Percentiles rank a stretch among this genome's conserved stretches.
phyloP scores from a whole-genome alignment of 2,888 invertebrate species.

The Dynastes grantii region DNA sequence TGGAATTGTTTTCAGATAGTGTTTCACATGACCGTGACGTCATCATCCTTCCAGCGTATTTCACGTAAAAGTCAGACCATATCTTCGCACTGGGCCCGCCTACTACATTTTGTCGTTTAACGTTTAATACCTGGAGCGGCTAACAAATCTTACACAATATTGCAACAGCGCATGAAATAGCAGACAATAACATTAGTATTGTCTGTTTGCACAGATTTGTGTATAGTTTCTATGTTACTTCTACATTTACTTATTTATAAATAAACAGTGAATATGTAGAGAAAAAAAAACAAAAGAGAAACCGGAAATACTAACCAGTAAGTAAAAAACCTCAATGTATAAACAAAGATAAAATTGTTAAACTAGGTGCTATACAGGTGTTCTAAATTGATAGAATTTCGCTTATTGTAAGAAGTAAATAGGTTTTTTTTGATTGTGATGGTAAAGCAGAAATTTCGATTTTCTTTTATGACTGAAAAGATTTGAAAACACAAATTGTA shows the following conservation, averaged over 20 bases:
- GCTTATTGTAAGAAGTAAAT: too few species aligned
- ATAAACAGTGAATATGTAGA: too few species aligned
- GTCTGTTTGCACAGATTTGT: slow-evolving; percentile 34
- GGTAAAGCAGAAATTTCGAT: too few species aligned
- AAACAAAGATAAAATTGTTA: neutral
- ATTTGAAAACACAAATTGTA: too few species aligned
- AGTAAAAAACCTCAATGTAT: neutral
- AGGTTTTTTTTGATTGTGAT: too few species aligned
- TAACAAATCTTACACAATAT: slow-evolving; percentile 46
- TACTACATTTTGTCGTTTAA: slow-evolving; percentile 37
- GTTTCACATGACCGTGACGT: slow-evolving; percentile 69
- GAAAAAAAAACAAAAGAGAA: neutral
- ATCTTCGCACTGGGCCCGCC: slow-evolving; percentile 41
- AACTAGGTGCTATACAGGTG: too few species aligned
- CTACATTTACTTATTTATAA: too few species aligned
- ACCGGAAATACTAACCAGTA: slow-evolving; percentile 14
- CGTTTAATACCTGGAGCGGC: slow-evolving; percentile 30
- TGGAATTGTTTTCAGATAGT: slow-evolving; percentile 68
- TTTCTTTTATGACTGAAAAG: too few species aligned
- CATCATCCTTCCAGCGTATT: slow-evolving; percentile 62
- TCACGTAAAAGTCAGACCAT: slow-evolving; percentile 50
- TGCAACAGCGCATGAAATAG: slow-evolving; percentile 35
- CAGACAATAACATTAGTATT: slow-evolving; percentile 25
- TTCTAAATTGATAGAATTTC: too few species aligned
- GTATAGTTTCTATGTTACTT: neutral